These are phyloP conservation scores for Tenualosa ilisha DNA, from an alignment of 2,797 vertebrate species.

Conservation along the genomic window DNA sequence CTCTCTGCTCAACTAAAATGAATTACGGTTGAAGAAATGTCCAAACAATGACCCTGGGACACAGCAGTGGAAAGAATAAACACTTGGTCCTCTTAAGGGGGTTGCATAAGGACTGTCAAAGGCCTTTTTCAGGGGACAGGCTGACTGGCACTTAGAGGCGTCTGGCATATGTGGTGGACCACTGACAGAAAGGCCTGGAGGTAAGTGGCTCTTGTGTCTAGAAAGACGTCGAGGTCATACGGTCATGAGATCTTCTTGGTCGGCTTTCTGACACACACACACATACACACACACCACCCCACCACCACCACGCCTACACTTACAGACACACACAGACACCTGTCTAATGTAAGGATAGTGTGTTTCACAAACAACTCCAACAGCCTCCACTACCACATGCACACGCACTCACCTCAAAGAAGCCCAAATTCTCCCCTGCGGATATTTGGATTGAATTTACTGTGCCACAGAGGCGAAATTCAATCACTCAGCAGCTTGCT, in stretches of 20 bases:
- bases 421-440: not conserved
- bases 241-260: not conserved
- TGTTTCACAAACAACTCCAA: not conserved
- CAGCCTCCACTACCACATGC: not conserved
- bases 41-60: slow-evolving; percentile 2
- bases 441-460: slow-evolving; percentile 16
- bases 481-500: slow-evolving; percentile 2
- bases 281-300: not conserved
- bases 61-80: not conserved
- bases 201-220: not conserved
- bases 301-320: not conserved
- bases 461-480: slow-evolving; percentile 4
- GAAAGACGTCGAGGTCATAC: not conserved
- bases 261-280: not conserved
- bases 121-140: not conserved
- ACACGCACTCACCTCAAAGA: not conserved
- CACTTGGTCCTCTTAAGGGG: not conserved
- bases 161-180: not conserved
- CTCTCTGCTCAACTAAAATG: not conserved
- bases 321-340: not conserved
- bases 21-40: not conserved
- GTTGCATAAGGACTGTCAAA: not conserved
- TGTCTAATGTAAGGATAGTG: not conserved
- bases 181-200: not conserved
- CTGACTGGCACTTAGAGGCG: not conserved